Evolutionary conservation across 2,888 invertebrate species (phyloP).

Genomic region (Strigamia transsilvanica): DNA sequence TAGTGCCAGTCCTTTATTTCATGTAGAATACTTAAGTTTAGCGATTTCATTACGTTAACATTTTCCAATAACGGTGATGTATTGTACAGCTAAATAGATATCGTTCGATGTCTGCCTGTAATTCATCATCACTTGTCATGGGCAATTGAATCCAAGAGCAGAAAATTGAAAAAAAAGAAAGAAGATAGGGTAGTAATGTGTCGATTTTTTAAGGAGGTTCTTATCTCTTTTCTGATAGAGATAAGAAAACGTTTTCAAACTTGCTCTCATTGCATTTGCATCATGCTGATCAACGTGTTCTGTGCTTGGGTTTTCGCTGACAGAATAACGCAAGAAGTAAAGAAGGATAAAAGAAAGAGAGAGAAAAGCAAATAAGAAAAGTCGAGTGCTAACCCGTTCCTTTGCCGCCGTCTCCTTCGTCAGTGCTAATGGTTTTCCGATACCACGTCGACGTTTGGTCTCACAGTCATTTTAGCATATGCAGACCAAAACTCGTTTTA

Average conservation of each 20-base stretch:
- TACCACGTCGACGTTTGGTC: slow-evolving; percentile 23
- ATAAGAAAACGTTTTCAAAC: slow-evolving; percentile 26
- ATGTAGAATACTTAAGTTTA: no score
- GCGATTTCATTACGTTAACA: no score
- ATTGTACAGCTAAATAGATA: neutral
- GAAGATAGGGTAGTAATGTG: neutral
- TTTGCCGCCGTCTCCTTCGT: slow-evolving; percentile 35
- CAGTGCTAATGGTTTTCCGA: slow-evolving; percentile 38
- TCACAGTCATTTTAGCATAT: slow-evolving; percentile 1
- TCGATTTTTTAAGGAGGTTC: neutral
- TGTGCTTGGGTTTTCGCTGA: neutral
- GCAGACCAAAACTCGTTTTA: slow-evolving; percentile 8
- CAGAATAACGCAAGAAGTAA: neutral
- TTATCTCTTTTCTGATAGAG: slow-evolving; percentile 1
- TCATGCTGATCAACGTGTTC: slow-evolving; percentile 24
- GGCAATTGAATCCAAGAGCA: neutral
- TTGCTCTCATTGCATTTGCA: slow-evolving; percentile 22
- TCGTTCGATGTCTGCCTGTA: neutral
- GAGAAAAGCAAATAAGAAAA: slow-evolving; percentile 23
- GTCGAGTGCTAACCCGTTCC: slow-evolving; percentile 27
- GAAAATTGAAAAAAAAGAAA: neutral
- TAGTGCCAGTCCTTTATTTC: no score
- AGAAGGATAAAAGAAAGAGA: neutral
- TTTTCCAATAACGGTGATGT: neutral
- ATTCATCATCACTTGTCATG: slow-evolving; percentile 27